Conservation (phyloP, 1,140 invertebrate genomes). For the Meloidogyne chitwoodi region DNA sequence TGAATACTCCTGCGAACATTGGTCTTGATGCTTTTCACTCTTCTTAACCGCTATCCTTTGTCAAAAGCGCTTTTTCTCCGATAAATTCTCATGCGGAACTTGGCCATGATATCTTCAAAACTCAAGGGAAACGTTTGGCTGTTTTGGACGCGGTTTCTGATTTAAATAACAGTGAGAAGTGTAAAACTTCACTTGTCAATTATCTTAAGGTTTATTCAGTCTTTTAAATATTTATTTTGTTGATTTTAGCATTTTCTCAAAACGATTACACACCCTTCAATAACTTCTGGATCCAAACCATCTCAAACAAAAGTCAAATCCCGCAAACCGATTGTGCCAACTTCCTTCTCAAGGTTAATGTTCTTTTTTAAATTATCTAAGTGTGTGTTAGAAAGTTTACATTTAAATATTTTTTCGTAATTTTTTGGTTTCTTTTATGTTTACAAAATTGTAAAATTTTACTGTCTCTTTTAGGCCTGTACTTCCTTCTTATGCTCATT, state of each 20-base stretch:
- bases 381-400: too few relatives aligned
- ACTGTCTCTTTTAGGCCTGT: background rate
- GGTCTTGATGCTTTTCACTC: background rate
- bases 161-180: background rate
- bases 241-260: background rate
- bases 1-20: background rate
- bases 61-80: background rate
- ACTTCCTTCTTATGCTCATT: conserved; percentile 2
- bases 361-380: too few relatives aligned
- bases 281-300: background rate
- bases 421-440: too few relatives aligned
- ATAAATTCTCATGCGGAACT: background rate
- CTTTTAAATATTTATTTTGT: too few relatives aligned
- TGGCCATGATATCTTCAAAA: background rate
- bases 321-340: background rate
- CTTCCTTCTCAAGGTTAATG: background rate
- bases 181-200: too few relatives aligned
- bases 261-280: background rate
- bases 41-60: background rate
- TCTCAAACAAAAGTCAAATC: background rate
- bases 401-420: too few relatives aligned
- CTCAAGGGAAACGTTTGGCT: background rate
- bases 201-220: background rate
- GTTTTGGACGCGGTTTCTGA: background rate
- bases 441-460: background rate